Evolutionary conservation across 2,797 vertebrate species (phyloP).

Genomic region (Eospalax fontanierii): DNA sequence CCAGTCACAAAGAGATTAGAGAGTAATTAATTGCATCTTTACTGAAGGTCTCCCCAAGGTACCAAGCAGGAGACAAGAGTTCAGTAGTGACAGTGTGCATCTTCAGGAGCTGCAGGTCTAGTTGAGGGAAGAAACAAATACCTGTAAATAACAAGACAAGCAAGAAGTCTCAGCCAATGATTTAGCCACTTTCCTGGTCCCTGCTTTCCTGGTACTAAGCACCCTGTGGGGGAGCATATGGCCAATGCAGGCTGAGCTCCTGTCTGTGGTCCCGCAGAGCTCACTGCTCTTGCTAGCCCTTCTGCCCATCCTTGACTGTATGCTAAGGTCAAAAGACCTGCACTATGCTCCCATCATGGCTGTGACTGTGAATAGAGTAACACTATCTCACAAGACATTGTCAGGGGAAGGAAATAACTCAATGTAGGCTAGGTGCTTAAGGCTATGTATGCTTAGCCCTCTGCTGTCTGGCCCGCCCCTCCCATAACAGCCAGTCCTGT

Average conservation of each 20-base stretch:
- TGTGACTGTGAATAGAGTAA: not conserved
- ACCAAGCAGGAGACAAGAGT: not conserved
- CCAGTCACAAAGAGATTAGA: slow-evolving; percentile 16
- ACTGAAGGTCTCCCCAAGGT: not conserved
- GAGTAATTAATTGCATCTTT: not conserved
- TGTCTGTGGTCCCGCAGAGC: not conserved
- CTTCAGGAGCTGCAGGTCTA: not conserved
- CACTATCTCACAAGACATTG: not conserved
- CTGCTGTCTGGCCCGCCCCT: fast-evolving
- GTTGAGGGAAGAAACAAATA: not conserved
- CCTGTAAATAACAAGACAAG: not conserved
- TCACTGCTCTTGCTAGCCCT: fast-evolving
- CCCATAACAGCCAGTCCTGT: not conserved
- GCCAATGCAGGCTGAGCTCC: not conserved
- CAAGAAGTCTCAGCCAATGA: not conserved
- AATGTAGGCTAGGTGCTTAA: fast-evolving
- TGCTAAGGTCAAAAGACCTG: not conserved
- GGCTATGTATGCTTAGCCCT: fast-evolving
- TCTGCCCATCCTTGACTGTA: not conserved
- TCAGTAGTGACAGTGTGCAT: fast-evolving
- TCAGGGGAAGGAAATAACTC: not conserved
- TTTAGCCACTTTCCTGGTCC: not conserved
- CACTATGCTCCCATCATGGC: not conserved
- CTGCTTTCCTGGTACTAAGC: not conserved
- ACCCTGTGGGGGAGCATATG: too few species aligned